phyloP scores from a whole-genome alignment of 2,797 vertebrate species.

The Catamblyrhynchus diadema region DNA sequence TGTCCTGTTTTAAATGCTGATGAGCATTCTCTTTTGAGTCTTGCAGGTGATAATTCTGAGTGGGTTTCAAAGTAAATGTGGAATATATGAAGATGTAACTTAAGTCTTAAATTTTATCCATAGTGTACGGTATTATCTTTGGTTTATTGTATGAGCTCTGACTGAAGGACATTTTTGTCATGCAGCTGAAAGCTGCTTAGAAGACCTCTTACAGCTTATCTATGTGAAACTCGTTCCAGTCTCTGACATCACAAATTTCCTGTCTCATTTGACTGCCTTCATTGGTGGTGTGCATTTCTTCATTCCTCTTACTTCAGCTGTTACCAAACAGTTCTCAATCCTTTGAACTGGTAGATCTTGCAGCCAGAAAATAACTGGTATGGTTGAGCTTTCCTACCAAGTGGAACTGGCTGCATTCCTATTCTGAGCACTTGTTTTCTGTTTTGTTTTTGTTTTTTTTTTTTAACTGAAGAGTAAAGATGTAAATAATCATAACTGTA shows the following conservation, averaged over 20 bases:
- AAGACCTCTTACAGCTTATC: neutral
- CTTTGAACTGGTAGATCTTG: neutral
- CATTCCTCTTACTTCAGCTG: neutral
- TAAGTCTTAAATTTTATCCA: neutral
- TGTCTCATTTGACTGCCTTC: neutral
- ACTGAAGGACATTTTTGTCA: neutral
- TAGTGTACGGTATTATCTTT: neutral
- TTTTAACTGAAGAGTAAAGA: neutral
- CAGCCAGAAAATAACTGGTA: neutral
- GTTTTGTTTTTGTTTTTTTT: neutral
- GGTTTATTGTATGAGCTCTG: no score
- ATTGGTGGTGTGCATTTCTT: neutral
- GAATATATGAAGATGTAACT: neutral
- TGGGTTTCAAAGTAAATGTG: neutral
- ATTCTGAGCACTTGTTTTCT: neutral
- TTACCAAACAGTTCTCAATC: neutral
- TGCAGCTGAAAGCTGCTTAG: neutral
- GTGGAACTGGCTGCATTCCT: neutral
- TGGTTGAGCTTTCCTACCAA: neutral
- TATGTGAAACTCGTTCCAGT: neutral
- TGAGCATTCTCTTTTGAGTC: neutral
- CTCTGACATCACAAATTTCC: neutral
- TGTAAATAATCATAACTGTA: neutral
- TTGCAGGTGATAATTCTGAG: neutral
- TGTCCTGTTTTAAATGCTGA: neutral